Conservation (phyloP, 2,113 vertebrate species). For the Fregata magnificens region DNA sequence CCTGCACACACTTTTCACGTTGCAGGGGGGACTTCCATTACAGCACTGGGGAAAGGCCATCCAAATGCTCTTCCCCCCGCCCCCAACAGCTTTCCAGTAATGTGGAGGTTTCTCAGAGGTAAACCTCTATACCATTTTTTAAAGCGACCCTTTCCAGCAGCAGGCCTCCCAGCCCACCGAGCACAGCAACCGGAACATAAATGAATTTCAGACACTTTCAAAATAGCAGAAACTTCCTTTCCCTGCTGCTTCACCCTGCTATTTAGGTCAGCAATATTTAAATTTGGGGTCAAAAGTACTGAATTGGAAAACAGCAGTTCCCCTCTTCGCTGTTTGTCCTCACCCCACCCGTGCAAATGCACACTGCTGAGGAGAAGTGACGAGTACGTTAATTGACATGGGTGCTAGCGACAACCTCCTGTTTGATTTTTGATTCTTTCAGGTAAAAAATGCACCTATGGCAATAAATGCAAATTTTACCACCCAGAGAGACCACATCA, state of each 20-base stretch:
- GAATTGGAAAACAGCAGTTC: neutral
- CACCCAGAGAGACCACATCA: slow-evolving; percentile 82
- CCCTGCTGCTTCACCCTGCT: neutral
- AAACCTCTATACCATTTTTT: neutral
- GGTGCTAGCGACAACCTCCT: neutral
- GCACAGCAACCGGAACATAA: neutral
- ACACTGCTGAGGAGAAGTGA: neutral
- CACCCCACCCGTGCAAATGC: neutral
- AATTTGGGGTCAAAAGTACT: neutral
- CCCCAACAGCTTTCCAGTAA: neutral
- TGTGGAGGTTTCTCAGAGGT: neutral
- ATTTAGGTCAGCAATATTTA: neutral
- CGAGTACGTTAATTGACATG: rapidly evolving
- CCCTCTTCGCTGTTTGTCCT: neutral
- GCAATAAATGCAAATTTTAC: slow-evolving; percentile 91
- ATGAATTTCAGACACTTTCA: neutral
- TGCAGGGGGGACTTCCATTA: neutral
- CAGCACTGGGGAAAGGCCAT: neutral
- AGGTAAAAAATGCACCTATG: slow-evolving; percentile 94
- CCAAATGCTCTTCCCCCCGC: neutral
- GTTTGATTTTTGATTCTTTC: neutral
- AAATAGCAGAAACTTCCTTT: neutral
- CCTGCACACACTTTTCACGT: neutral
- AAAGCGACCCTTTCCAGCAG: neutral
- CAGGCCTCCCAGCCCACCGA: neutral